Conservation (phyloP, 2,113 vertebrate genomes). For the Indicator indicator region DNA sequence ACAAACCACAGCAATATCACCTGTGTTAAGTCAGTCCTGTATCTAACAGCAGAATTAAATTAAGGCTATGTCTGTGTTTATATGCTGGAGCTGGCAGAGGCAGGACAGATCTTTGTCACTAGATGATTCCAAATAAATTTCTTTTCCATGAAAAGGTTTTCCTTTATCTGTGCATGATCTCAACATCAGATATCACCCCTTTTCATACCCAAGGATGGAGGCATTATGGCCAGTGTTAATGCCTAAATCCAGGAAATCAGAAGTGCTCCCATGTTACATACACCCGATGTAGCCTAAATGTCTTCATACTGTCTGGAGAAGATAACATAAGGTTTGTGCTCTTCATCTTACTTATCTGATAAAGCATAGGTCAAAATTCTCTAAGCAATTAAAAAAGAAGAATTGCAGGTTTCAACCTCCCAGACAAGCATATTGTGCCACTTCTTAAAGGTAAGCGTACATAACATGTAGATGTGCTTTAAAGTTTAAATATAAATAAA, state of each 20-base stretch:
- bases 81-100: neutral
- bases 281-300: neutral
- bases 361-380: neutral
- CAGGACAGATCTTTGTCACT: neutral
- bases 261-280: neutral
- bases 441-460: neutral
- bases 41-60: neutral
- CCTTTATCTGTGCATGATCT: neutral
- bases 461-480: neutral
- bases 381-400: neutral
- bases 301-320: neutral
- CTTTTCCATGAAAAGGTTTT: neutral
- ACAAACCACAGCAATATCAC: neutral
- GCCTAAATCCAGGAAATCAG: neutral
- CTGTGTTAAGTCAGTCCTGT: neutral
- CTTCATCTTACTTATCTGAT: neutral
- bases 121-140: neutral
- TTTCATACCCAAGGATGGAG: neutral
- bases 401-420: neutral
- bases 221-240: neutral
- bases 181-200: neutral
- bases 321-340: neutral
- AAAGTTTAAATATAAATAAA: neutral
- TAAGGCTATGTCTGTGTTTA: neutral
- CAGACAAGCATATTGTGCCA: neutral